phyloP scores from a whole-genome alignment of 2,113 vertebrate genomes.

The Poicephalus meyeri region DNA sequence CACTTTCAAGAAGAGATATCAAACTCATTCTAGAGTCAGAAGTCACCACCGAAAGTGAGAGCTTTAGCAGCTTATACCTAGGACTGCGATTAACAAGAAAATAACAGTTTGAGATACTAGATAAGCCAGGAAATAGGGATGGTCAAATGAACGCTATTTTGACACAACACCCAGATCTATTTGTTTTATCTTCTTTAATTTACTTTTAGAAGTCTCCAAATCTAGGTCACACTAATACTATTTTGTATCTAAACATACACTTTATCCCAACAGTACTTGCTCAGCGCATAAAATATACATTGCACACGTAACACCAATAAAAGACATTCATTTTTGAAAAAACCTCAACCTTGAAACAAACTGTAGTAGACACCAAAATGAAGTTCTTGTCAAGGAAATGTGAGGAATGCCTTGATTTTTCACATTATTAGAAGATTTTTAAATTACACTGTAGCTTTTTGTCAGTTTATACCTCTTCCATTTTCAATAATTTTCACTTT shows the following conservation, averaged over 20 bases:
- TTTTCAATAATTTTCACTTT: neutral
- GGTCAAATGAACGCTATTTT: neutral
- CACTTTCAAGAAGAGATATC: neutral
- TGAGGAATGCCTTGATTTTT: neutral
- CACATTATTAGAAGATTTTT: neutral
- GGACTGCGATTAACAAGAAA: neutral
- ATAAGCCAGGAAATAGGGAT: neutral
- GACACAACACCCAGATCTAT: neutral
- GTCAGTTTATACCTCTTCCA: neutral
- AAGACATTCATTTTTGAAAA: neutral
- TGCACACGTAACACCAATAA: neutral
- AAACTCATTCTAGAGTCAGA: neutral
- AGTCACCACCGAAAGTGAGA: neutral
- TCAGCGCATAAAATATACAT: neutral
- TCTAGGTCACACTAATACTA: neutral
- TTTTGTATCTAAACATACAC: neutral
- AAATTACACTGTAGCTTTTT: neutral
- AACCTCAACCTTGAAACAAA: neutral
- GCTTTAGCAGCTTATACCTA: neutral
- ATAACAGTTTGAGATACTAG: neutral
- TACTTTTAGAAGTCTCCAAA: neutral
- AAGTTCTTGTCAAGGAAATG: neutral
- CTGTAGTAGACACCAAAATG: neutral
- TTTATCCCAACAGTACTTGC: neutral
- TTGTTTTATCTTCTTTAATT: neutral